These are phyloP conservation scores for Prosopocoilus inquinatus DNA, from an alignment of 2,888 invertebrate species.

Conservation along the genomic window DNA sequence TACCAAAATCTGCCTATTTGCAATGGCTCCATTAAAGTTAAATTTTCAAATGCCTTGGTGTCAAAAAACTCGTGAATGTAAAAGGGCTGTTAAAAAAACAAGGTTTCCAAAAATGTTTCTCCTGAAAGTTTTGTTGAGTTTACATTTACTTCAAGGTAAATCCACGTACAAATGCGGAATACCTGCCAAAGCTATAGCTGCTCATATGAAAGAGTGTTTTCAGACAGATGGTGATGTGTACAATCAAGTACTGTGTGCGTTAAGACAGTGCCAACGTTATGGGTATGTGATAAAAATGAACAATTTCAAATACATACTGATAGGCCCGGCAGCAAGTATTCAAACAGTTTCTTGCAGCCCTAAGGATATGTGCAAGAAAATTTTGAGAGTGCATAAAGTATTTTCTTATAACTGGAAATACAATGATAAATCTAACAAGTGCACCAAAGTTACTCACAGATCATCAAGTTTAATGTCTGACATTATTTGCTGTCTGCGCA, in stretches of 20 bases:
- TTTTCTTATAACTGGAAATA: constrained; percentile 13
- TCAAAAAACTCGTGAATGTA: constrained; percentile 3
- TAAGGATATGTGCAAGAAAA: constrained; percentile 8
- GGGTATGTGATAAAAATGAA: constrained; percentile 17
- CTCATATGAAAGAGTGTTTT: constrained; percentile 16
- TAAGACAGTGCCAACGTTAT: constrained; percentile 18
- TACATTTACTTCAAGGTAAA: constrained; percentile 21
- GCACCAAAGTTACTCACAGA: no score
- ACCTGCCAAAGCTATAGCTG: constrained; percentile 12
- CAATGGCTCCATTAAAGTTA: neutral
- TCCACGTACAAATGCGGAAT: constrained; percentile 9
- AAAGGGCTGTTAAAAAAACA: no score
- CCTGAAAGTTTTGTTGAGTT: constrained; percentile 15
- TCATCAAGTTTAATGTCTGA: no score
- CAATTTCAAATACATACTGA: constrained; percentile 14
- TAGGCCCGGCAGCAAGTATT: constrained; percentile 21
- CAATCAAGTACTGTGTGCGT: constrained; percentile 20
- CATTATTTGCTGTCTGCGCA: no score
- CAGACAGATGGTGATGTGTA: constrained; percentile 21
- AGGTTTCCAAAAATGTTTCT: constrained; percentile 8
- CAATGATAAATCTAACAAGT: no score
- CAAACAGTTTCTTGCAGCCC: constrained; percentile 12
- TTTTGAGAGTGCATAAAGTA: constrained; percentile 11
- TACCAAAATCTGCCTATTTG: no score
- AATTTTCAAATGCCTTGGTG: neutral